phyloP scores from a whole-genome alignment of 2,113 vertebrate genomes.

The Marcusenius ussheri region DNA sequence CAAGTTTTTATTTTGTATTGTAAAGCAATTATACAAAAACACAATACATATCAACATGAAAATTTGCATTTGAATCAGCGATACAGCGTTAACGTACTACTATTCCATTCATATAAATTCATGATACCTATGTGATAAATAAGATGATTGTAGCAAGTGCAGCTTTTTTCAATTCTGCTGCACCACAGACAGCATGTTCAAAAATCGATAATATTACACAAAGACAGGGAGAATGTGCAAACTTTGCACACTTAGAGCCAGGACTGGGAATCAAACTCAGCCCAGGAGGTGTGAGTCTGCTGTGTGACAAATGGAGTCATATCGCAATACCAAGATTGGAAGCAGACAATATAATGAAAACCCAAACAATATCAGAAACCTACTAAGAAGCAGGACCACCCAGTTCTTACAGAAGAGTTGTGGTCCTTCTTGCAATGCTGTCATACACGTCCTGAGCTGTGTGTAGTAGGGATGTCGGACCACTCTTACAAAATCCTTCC shows the following conservation, averaged over 20 bases:
- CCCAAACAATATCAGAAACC: background rate
- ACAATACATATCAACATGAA: background rate
- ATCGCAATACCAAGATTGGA: background rate
- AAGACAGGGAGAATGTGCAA: background rate
- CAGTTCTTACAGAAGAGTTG: background rate
- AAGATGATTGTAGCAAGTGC: background rate
- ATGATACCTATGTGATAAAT: background rate
- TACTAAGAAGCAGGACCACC: background rate
- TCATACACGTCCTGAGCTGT: background rate
- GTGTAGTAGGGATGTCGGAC: background rate
- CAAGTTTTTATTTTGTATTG: background rate
- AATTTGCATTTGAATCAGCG: background rate
- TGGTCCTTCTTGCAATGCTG: background rate
- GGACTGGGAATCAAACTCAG: background rate
- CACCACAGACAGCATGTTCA: background rate
- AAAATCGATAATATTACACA: background rate
- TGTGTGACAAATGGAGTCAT: background rate
- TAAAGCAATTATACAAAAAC: background rate
- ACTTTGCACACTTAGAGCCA: background rate
- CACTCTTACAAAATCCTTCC: background rate
- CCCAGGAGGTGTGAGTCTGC: background rate
- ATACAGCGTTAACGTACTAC: background rate
- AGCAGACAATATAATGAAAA: background rate
- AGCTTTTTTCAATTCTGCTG: background rate
- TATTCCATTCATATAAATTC: background rate